A percentile compares a stretch with the other conserved stretches of the same genome.
Evolutionary conservation across 37 sponge, comb jelly and placozoan genomes (phyloP).

Genomic region (Ephydatia muelleri): DNA sequence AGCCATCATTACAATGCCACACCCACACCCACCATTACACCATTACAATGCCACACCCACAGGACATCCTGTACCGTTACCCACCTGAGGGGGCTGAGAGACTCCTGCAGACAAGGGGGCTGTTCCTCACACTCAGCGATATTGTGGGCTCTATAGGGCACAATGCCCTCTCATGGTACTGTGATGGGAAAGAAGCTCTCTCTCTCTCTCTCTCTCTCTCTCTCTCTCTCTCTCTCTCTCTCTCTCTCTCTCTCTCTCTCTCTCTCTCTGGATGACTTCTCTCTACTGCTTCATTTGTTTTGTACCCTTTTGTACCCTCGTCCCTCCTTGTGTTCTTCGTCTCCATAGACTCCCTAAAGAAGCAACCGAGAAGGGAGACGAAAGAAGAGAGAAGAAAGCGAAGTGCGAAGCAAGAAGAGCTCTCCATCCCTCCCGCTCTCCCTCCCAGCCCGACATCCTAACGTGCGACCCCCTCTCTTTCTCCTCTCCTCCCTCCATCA

Average conservation of each 20-base stretch:
- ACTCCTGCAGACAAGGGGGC: constrained; percentile 42
- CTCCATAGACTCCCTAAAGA: too few relatives aligned
- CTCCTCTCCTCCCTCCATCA: constrained; percentile 25
- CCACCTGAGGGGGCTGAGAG: neutral
- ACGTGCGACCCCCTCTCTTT: neutral
- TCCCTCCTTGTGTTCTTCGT: too few relatives aligned
- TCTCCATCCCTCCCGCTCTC: neutral
- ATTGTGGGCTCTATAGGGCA: constrained; percentile 21
- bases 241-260: constrained; percentile 6
- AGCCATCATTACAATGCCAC: too few relatives aligned
- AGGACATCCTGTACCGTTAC: constrained; percentile 52
- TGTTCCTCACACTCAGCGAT: constrained; percentile 61
- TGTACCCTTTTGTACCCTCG: too few relatives aligned
- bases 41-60: neutral
- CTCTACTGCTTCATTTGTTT: too few relatives aligned
- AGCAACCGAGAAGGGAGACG: too few relatives aligned
- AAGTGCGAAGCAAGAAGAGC: too few relatives aligned
- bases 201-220: constrained; percentile 15
- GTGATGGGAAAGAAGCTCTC: neutral
- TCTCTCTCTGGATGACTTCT: neutral
- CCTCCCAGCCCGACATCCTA: neutral
- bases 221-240: constrained; percentile 45
- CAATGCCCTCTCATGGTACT: constrained; percentile 8
- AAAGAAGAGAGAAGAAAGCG: too few relatives aligned
- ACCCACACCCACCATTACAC: neutral